Evolutionary conservation across 2,113 vertebrate species (phyloP).

Genomic region (Podarcis muralis): DNA sequence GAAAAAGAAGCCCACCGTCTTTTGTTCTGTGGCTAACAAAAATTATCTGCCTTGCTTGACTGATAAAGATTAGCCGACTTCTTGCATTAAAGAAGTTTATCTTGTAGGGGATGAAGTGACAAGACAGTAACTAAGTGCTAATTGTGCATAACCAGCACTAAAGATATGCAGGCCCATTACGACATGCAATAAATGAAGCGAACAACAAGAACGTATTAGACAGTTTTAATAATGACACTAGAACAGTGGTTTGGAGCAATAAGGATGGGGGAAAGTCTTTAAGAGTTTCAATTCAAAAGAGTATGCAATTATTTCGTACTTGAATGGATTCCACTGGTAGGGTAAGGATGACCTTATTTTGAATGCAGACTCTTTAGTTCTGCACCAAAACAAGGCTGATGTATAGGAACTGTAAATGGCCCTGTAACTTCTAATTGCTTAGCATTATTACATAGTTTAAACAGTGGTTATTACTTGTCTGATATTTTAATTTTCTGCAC

Average conservation of each 20-base stretch:
- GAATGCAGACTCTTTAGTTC: constrained; percentile 67
- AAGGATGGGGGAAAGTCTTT: constrained; percentile 66
- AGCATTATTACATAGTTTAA: constrained; percentile 79
- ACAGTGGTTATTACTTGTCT: constrained; percentile 74
- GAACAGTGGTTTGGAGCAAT: constrained; percentile 59
- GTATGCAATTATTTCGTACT: constrained; percentile 57
- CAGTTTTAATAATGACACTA: constrained; percentile 74
- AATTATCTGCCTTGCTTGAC: constrained; percentile 78
- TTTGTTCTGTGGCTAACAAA: constrained; percentile 75
- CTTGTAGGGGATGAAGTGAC: constrained; percentile 84
- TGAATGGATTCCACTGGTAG: constrained; percentile 51
- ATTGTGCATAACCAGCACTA: constrained; percentile 89
- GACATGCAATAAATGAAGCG: constrained; percentile 78
- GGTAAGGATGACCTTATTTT: constrained; percentile 58
- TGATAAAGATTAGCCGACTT: constrained; percentile 91
- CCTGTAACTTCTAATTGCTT: constrained; percentile 77
- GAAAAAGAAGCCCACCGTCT: constrained; percentile 69
- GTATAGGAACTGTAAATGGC: constrained; percentile 75
- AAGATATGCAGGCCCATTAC: constrained; percentile 77
- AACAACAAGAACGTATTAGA: constrained; percentile 78
- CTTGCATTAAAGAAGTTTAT: constrained; percentile 85
- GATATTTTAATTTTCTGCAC: constrained; percentile 79
- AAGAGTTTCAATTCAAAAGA: constrained; percentile 66
- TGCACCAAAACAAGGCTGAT: constrained; percentile 75
- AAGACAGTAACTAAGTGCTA: constrained; percentile 91